Conservation (phyloP, 2,113 vertebrate genomes). For the Etia nguti region DNA sequence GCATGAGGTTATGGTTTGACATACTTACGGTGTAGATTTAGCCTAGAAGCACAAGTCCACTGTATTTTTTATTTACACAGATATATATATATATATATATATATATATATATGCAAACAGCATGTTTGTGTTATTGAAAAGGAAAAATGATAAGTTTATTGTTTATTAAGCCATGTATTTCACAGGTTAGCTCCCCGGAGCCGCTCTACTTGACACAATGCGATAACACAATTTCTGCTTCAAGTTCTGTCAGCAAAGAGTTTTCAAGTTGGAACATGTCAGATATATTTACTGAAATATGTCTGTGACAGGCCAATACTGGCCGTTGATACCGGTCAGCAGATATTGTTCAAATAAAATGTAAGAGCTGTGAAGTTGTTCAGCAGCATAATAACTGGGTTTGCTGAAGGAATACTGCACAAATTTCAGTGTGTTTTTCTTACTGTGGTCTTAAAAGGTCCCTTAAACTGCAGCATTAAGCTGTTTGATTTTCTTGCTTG, state of each 20-base stretch:
- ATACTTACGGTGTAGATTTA: background rate
- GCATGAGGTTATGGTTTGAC: background rate
- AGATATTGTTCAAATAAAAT: background rate
- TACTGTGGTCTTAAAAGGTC: accelerated
- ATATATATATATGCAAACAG: too few species aligned
- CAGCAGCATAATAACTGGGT: background rate
- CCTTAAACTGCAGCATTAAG: background rate
- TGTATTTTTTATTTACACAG: too few species aligned
- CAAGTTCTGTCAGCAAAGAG: background rate
- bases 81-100: too few species aligned
- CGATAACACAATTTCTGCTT: accelerated
- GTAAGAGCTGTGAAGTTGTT: background rate
- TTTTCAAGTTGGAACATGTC: background rate
- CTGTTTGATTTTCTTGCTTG: too few species aligned
- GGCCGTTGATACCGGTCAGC: background rate
- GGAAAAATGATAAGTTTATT: background rate
- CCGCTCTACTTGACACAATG: background rate
- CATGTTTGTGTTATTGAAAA: background rate
- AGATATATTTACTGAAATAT: background rate
- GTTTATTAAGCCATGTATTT: background rate
- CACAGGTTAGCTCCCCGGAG: accelerated
- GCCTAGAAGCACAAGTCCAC: background rate
- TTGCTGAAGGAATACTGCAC: background rate
- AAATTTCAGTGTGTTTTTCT: background rate
- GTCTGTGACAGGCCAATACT: background rate